Base-by-base conservation (phyloP, 53 echinoderm and acorn worm genomes). In the Holothuria scabra region DNA sequence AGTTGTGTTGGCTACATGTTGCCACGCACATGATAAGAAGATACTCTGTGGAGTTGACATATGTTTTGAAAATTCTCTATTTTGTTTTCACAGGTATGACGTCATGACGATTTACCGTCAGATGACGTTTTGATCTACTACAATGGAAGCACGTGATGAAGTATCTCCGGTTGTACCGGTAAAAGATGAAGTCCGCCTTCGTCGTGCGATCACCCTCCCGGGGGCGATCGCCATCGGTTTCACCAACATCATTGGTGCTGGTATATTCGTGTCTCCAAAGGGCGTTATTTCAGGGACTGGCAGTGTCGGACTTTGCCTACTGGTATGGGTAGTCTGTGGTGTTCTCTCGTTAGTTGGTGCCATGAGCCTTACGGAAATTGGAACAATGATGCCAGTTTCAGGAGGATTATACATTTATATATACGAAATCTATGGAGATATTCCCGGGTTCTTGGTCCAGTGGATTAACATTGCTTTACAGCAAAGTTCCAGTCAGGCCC, bases 211-310 rank as follows among this genome's bases (percentile, higher is more conserved):
- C 16, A 56, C 62, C 12, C 57, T 86, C 7, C 63, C 56, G 30
- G 86, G 65, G 9, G 86, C 64, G 9, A 58, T 86, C n/a, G 59
- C 76, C 46, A 81, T 86, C 56, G 76, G 76, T 24, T 62, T 80
- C 28, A 66, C 76, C 0, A 81, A 60, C 67, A 86, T 86, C 65
- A 67, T 86, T 13, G 86, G 86, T 21, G 52, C 87, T n/a, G 87
- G 87, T n/a, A 86, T 86, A 38, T 86, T 86, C 60, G 75, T 86
- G n/a, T 86, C 87, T 28, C 87, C 87, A 1, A 86, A 67, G 61
- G 87, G 87, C 8, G 87, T 86, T 30, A 12, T 81, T 18, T 81
- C 65, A 25, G 87, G 87, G 46, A 78, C 62, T 2, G 66, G 76
- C 13, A 80, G 80, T 33, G 67, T 80, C 3, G 87, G 87, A 24